These are phyloP conservation scores for Chaetoderma sp. DNA, from an alignment of 2,888 invertebrate genomes.

Conservation along the genomic window DNA sequence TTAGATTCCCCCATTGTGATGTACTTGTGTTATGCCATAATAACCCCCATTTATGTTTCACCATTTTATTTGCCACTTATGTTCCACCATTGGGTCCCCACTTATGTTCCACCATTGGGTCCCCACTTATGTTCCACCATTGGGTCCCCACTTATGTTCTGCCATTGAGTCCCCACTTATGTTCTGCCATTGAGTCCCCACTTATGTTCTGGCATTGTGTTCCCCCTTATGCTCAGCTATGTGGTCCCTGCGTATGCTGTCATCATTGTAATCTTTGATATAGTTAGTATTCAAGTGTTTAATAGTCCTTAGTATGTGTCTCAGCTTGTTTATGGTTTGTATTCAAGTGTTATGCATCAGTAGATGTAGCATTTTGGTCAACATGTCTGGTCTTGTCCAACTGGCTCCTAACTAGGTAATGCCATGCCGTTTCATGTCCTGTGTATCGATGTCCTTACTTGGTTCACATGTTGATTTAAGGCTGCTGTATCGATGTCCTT, in stretches of 20 bases:
- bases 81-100: not conserved
- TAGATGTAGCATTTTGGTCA: too few species aligned
- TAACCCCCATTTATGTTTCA: constrained; percentile 5
- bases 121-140: not conserved
- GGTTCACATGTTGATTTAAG: too few species aligned
- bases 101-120: not conserved
- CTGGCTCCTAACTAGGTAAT: too few species aligned
- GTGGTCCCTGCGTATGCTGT: not conserved
- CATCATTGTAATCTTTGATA: not conserved
- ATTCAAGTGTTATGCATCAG: not conserved
- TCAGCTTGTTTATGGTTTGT: not conserved
- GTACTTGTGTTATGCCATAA: too few species aligned
- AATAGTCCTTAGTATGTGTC: too few species aligned
- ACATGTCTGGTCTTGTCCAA: too few species aligned
- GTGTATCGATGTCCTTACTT: too few species aligned
- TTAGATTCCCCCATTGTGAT: too few species aligned
- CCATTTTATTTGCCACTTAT: not conserved
- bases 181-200: not conserved
- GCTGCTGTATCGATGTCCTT: too few species aligned
- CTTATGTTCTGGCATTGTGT: not conserved
- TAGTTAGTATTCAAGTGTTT: too few species aligned
- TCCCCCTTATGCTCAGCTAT: not conserved
- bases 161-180: not conserved
- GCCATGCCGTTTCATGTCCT: too few species aligned
- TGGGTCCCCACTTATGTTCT: not conserved